Evolutionary conservation across 2,113 vertebrate genomes (phyloP).

Genomic region (Microtus montanus): DNA sequence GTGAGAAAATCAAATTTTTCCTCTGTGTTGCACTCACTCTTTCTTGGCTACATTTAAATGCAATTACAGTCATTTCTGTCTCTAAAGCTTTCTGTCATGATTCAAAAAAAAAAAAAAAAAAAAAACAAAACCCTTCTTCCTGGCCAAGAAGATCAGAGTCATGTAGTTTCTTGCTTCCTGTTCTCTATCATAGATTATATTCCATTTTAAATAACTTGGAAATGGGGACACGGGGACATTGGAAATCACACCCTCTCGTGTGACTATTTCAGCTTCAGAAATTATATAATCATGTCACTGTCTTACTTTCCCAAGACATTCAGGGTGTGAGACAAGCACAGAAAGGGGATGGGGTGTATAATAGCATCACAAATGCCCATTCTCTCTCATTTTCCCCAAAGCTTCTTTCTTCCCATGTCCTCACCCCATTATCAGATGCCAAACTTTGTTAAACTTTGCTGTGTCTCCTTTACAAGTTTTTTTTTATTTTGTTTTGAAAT

Average conservation of each 20-base stretch:
- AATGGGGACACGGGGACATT: neutral
- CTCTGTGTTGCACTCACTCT: neutral
- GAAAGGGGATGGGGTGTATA: neutral
- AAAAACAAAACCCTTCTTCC: neutral
- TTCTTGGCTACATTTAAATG: neutral
- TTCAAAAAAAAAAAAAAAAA: neutral
- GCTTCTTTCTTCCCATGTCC: fast-evolving
- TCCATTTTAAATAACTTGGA: slow-evolving; percentile 28
- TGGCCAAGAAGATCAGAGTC: neutral
- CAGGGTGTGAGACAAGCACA: neutral
- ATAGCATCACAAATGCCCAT: neutral
- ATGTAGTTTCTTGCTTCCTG: neutral
- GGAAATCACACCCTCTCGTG: neutral
- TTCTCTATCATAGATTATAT: neutral
- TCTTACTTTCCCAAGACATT: neutral
- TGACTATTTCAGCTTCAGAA: neutral
- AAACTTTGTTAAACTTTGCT: neutral
- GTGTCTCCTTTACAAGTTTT: neutral
- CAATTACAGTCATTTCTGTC: neutral
- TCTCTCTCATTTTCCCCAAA: neutral
- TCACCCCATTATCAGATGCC: neutral
- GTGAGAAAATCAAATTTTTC: slow-evolving; percentile 15
- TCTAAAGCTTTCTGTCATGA: neutral
- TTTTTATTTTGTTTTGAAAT: neutral
- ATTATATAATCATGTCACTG: neutral